phyloP scores from a whole-genome alignment of 2,113 vertebrate species.

The Octodon degus region DNA sequence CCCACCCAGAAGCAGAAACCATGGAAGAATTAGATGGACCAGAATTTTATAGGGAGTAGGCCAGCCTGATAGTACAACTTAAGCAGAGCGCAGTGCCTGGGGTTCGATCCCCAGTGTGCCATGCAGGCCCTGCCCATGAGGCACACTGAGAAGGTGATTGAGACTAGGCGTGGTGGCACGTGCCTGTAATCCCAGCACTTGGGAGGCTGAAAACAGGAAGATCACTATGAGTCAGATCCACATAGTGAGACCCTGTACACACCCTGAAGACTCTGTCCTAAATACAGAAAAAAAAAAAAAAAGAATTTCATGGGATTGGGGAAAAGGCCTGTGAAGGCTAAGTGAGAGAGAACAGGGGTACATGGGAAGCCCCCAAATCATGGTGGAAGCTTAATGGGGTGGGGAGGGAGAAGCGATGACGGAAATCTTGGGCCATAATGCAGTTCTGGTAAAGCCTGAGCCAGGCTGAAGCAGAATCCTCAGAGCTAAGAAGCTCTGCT shows the following conservation, averaged over 20 bases:
- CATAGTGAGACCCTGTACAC: no score
- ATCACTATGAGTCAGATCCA: no score
- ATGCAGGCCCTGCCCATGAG: no score
- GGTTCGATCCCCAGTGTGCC: no score
- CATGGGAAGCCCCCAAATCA: not conserved
- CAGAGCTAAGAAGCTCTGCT: not conserved
- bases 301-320: not conserved
- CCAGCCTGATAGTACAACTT: no score
- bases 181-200: no score
- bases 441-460: not conserved
- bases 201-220: no score
- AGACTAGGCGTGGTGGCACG: no score
- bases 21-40: not conserved
- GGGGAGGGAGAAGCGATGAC: not conserved
- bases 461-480: accelerated
- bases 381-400: accelerated
- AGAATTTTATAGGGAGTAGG: not conserved
- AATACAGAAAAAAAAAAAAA: no score
- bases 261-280: no score
- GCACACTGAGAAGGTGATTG: no score
- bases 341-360: not conserved
- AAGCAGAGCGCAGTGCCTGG: no score
- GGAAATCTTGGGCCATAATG: not conserved
- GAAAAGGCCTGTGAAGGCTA: not conserved
- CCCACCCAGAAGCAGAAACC: not conserved